Conservation (phyloP, 2,113 vertebrate genomes). For the Lipophrys pholis region DNA sequence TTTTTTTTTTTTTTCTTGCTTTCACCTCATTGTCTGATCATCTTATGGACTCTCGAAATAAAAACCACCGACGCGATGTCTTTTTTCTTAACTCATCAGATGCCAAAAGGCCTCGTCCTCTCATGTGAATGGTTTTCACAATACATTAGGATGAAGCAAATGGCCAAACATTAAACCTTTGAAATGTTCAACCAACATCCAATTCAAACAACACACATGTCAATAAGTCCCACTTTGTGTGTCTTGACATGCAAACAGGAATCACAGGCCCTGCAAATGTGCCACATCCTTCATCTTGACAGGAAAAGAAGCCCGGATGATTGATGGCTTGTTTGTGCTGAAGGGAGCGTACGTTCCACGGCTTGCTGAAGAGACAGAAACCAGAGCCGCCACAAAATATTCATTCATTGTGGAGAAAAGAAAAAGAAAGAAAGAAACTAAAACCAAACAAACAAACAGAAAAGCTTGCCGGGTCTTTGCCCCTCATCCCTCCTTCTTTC, state of each 20-base stretch:
- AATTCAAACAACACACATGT: slow-evolving; percentile 47
- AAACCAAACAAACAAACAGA: not conserved
- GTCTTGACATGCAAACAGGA: slow-evolving; percentile 56
- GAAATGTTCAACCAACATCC: slow-evolving; percentile 28
- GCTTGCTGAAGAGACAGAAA: slow-evolving; percentile 39
- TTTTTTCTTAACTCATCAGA: slow-evolving; percentile 5
- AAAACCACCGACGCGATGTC: not conserved
- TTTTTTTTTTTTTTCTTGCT: slow-evolving; percentile 6
- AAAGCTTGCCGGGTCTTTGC: slow-evolving; percentile 64
- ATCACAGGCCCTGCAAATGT: slow-evolving; percentile 37
- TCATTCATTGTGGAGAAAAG: slow-evolving; percentile 18
- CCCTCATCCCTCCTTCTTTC: not conserved
- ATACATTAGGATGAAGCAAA: not conserved
- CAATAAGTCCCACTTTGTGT: slow-evolving; percentile 43
- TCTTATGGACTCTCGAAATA: slow-evolving; percentile 6
- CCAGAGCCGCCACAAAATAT: slow-evolving; percentile 34
- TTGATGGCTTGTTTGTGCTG: slow-evolving; percentile 65
- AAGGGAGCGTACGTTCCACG: slow-evolving; percentile 26
- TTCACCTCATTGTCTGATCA: slow-evolving; percentile 15
- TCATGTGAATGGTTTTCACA: slow-evolving; percentile 1
- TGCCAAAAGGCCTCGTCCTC: slow-evolving; percentile 7
- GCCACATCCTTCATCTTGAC: slow-evolving; percentile 54
- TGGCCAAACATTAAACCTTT: slow-evolving; percentile 21
- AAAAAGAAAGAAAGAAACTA: no score
- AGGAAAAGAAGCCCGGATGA: slow-evolving; percentile 42